Evolutionary conservation across 2,888 invertebrate species (phyloP), one percentile per base, ranked within the genome.

Genomic region (Drosophila paramelanica): DNA sequence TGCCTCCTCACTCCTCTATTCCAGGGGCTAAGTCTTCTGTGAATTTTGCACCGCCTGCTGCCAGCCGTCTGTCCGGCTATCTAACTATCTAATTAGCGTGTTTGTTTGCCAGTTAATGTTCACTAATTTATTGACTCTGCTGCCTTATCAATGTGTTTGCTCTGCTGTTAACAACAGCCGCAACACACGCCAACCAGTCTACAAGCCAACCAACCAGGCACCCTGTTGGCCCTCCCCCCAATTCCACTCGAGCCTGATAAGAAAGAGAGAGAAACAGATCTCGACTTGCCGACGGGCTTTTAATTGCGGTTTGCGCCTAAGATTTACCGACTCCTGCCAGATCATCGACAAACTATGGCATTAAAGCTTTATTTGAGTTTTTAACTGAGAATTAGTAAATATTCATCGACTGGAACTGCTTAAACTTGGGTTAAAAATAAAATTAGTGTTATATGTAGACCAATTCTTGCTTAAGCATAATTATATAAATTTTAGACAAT

Each of bases 101-200:
- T 79, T 79, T 79, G 86, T 85, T 79, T 85, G 67, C 68, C 81
- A 62, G 70, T 78, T 72, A 86, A 86, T 79, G 79, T 69, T 69
- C 79, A 73, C 60, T 66, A 77, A 71, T 71, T 77, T 75, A 73
- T 72, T 77, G 64, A 59, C 69, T 65, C 67, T 8, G 20, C 41
- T 39, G 67, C 25, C 81, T 80, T 81, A 77, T 77, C 77, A 81
- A 73, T 81, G 60, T 83, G 68, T 79, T 79, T 82, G 79, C 71
- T 79, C 58, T 62, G 76, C 83, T 81, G 81, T 85, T 73, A 75
- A 72, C 74, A 75, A 84, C 74, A 81, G 77, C 81, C 85, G 82
- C 69, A 73, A 73, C 67, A 82, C 53, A 57, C 31, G 58, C 65
- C 65, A 39, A n/a, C 46, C 25, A 41, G 10, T 41, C 43, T 36